Conservation (phyloP, 1,140 invertebrate species). For the Eumeta japonica region DNA sequence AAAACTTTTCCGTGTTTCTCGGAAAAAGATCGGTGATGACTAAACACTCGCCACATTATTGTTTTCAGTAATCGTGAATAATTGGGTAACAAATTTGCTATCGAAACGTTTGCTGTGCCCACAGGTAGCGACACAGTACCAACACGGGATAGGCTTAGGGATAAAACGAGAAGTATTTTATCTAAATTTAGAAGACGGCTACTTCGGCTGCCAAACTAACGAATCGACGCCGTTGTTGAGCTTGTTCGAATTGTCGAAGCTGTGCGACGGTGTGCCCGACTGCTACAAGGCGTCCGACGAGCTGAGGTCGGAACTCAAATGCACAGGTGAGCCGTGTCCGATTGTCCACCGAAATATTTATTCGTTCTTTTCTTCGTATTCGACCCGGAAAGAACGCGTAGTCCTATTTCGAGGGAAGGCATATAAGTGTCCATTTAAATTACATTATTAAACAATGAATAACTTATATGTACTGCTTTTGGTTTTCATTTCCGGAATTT, state of each 20-base stretch:
- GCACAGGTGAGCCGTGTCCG: slow-evolving; percentile 81
- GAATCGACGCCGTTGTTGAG: slow-evolving; percentile 91
- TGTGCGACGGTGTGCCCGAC: slow-evolving; percentile 87
- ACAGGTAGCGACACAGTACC: slow-evolving; percentile 75
- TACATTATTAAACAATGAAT: too few relatives aligned
- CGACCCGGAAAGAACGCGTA: too few relatives aligned
- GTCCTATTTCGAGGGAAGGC: too few relatives aligned
- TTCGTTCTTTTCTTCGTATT: not conserved
- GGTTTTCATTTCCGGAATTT: too few relatives aligned
- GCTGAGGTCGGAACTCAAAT: slow-evolving; percentile 84
- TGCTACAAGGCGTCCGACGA: slow-evolving; percentile 92
- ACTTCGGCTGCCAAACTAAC: slow-evolving; percentile 96
- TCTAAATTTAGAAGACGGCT: slow-evolving; percentile 94
- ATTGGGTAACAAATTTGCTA: too few relatives aligned
- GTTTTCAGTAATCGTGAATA: too few relatives aligned
- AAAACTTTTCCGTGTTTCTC: too few relatives aligned
- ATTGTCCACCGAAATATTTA: slow-evolving; percentile 12
- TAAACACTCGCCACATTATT: too few relatives aligned
- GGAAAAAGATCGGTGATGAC: too few relatives aligned
- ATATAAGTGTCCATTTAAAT: too few relatives aligned
- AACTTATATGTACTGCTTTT: too few relatives aligned
- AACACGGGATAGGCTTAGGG: slow-evolving; percentile 74
- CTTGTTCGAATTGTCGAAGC: slow-evolving; percentile 89
- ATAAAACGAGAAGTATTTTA: slow-evolving; percentile 90
- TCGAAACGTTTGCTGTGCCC: too few relatives aligned